Evolutionary conservation across 37 sponge, comb jelly and placozoan species (phyloP).

Genomic region (Beroe ovata): DNA sequence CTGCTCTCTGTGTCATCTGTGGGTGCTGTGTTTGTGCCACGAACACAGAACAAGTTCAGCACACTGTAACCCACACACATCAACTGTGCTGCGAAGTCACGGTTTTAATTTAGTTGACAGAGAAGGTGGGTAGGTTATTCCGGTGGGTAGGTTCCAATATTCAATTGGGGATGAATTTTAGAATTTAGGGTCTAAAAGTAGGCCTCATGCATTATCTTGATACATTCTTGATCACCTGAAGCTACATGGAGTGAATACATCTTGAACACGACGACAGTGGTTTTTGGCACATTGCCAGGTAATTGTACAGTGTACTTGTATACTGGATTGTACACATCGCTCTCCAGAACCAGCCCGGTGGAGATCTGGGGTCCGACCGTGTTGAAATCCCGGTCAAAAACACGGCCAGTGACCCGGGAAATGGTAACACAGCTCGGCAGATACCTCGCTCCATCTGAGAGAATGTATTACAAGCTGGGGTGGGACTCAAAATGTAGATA

Average conservation of each 20-base stretch:
- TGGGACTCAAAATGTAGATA: neutral
- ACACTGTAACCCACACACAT: constrained; percentile 17
- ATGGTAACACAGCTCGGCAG: constrained; percentile 58
- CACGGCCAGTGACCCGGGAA: constrained; percentile 31
- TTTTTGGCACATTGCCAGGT: constrained; percentile 33
- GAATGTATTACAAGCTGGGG: too few species aligned
- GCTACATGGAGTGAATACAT: constrained; percentile 6
- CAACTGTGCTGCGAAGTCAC: constrained; percentile 38
- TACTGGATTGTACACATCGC: constrained; percentile 50
- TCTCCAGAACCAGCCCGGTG: constrained; percentile 20
- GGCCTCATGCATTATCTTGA: too few species aligned
- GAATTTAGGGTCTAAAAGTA: too few species aligned
- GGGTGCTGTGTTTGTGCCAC: neutral
- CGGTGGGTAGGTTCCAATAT: too few species aligned
- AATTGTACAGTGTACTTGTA: constrained; percentile 56
- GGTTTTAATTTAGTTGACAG: too few species aligned
- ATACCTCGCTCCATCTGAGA: constrained; percentile 54
- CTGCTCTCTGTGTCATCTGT: neutral
- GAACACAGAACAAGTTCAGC: constrained; percentile 15
- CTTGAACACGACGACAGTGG: constrained; percentile 15
- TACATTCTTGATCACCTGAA: neutral
- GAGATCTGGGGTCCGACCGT: constrained; percentile 42
- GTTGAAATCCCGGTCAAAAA: constrained; percentile 47
- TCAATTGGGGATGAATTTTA: too few species aligned
- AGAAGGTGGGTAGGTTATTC: too few species aligned